Evolutionary conservation across 2,888 invertebrate species (phyloP).

Genomic region (Rhaphigaster nebulosa): DNA sequence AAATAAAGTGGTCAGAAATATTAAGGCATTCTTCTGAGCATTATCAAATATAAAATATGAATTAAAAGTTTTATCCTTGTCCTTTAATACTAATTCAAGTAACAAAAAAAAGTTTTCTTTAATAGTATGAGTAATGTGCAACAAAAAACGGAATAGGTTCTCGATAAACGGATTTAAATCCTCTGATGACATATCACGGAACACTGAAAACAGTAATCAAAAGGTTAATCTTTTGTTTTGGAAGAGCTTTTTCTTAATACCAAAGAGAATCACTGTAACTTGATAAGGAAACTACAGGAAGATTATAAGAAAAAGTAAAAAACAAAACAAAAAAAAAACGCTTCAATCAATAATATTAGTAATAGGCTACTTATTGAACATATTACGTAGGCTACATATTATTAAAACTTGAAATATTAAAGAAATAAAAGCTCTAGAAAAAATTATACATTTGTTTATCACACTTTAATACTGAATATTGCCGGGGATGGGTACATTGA

Average conservation of each 20-base stretch:
- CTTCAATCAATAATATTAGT: too few relatives aligned
- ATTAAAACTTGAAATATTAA: neutral
- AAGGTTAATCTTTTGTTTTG: slow-evolving; percentile 37
- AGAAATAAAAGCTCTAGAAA: neutral
- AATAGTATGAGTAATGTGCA: neutral
- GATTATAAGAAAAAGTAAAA: neutral
- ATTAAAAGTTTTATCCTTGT: neutral
- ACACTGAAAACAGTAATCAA: slow-evolving; percentile 19
- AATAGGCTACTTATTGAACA: neutral
- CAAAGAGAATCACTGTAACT: neutral
- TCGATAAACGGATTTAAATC: neutral
- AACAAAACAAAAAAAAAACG: neutral
- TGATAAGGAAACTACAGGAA: neutral
- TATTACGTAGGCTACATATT: neutral
- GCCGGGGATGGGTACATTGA: neutral
- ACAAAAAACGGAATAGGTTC: neutral
- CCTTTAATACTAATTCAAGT: neutral
- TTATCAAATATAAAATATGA: neutral
- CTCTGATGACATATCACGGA: neutral
- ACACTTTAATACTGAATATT: neutral
- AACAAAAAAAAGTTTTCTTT: neutral
- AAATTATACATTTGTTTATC: neutral
- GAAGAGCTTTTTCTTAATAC: neutral
- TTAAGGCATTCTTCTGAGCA: neutral
- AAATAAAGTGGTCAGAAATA: neutral